Percentiles rank a stretch among this genome's conserved stretches.
Conservation (phyloP, 2,888 invertebrate species). For the Drosophila siamana region DNA sequence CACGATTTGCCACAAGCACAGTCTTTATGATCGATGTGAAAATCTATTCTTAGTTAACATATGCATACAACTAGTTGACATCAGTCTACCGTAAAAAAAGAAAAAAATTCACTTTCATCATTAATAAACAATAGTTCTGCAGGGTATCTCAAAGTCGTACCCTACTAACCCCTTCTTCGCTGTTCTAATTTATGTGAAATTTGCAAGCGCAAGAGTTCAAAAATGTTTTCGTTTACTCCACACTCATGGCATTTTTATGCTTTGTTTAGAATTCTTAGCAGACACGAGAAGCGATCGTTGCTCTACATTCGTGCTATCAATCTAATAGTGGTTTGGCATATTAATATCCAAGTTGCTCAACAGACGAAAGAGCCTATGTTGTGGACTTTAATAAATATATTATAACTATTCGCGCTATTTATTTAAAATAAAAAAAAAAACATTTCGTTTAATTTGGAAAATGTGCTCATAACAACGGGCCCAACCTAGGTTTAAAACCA, state of each 20-base stretch:
- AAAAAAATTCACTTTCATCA: no score
- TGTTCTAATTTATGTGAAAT: constrained; percentile 54
- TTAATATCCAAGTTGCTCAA: background rate
- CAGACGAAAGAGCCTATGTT: background rate
- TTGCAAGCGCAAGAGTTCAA: constrained; percentile 47
- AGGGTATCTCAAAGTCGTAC: background rate
- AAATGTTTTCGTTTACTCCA: constrained; percentile 33
- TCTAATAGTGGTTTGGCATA: background rate
- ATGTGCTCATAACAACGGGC: constrained; percentile 1
- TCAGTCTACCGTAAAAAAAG: no score
- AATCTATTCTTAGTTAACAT: no score
- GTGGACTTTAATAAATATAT: no score
- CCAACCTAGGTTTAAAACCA: constrained; percentile 11
- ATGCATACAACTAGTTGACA: no score
- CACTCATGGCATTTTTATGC: constrained; percentile 23
- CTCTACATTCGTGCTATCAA: constrained; percentile 11
- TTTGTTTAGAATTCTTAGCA: constrained; percentile 31
- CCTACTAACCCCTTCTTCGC: background rate
- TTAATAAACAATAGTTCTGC: background rate
- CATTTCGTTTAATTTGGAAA: background rate
- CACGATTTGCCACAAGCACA: no score
- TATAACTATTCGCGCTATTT: background rate
- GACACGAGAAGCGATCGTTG: background rate
- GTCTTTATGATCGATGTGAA: no score
- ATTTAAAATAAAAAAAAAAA: background rate